These are phyloP conservation scores for Phalacrocorax brasilianus DNA, from an alignment of 2,113 vertebrate genomes.

Conservation along the genomic window DNA sequence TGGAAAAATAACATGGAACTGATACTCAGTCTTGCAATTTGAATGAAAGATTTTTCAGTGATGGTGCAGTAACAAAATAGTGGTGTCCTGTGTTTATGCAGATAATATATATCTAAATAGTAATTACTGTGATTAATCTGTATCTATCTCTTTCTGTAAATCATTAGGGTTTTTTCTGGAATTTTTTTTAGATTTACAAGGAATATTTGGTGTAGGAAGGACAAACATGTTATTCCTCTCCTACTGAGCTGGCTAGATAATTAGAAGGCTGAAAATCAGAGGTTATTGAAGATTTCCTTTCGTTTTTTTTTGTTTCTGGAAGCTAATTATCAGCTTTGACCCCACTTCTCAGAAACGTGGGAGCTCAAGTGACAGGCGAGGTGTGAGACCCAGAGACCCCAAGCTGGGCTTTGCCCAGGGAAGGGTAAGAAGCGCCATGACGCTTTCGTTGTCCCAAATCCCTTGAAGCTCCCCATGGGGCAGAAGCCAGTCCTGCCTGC, in stretches of 20 bases:
- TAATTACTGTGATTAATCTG: slow-evolving; percentile 8
- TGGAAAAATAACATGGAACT: slow-evolving; percentile 9
- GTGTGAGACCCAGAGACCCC: background rate
- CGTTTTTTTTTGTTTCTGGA: background rate
- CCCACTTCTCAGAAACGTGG: background rate
- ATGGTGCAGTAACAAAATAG: background rate
- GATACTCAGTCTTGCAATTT: background rate
- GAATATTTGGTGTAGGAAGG: slow-evolving; percentile 14
- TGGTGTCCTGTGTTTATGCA: background rate
- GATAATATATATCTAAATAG: slow-evolving; percentile 11
- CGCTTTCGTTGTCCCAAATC: background rate
- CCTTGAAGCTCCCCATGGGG: background rate
- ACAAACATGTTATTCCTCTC: slow-evolving; percentile 22
- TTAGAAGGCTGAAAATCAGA: slow-evolving; percentile 12
- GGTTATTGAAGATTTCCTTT: background rate
- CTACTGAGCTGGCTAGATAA: background rate
- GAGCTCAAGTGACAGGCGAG: background rate
- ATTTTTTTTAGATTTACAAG: background rate
- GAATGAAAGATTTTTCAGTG: background rate
- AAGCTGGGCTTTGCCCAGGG: background rate
- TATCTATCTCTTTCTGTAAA: background rate
- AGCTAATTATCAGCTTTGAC: background rate
- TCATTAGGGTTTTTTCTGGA: background rate
- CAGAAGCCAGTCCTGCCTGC: background rate
- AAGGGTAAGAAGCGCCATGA: background rate